Base-by-base conservation (phyloP, 2,888 invertebrate species). In the Cerastis leucographa region DNA sequence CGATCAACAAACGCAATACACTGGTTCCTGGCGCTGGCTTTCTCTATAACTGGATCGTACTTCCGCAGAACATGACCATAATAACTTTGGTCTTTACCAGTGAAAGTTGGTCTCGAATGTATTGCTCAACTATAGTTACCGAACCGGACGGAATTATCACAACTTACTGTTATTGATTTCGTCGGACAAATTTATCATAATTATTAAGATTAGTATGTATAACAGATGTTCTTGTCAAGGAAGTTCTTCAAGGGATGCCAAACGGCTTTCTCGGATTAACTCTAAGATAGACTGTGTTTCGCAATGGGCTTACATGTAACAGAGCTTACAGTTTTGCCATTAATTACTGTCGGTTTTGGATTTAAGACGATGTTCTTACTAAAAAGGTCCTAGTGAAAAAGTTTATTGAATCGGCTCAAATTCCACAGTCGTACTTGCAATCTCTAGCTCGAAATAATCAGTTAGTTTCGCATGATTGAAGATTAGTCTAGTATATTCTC, bases 41-140 rank as follows among this genome's bases (percentile, higher is more conserved):
- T 95, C 95, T 93, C 94, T 91, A 92, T 88, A 95, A 93, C 93
- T 92, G 92, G 93, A 93, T 87, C 92, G 89, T 85, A 91, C 90
- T 93, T 94, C 93, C 94, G 92, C 85, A 83, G 85, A 82, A 84
- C 78, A 84, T 84, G 87, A 90, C 89, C 90, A 90, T 91, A 91
- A 91, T 90, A 90, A 87, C 88, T 87, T 88, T 88, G 88, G 91
- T 90, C 89, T 90, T 92, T 90, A 90, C 87, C 90, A 93, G 95
- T 93, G 95, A 95, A 95, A 95, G 95, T 93, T 85, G 85, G 88
- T 90, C 90, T 87, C 88, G 88, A 87, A 88, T 56, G 71, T 88
- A 79, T 90, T 90, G 88, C 88, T 88, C 89, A 90, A 91, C 84
- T 70, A 72, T 86, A 86, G 87, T 91, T 90, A 89, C 90, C 85